A percentile compares a stretch with the other conserved stretches of the same genome.
Conservation (phyloP, 2,113 vertebrate species). For the Scopus umbretta region DNA sequence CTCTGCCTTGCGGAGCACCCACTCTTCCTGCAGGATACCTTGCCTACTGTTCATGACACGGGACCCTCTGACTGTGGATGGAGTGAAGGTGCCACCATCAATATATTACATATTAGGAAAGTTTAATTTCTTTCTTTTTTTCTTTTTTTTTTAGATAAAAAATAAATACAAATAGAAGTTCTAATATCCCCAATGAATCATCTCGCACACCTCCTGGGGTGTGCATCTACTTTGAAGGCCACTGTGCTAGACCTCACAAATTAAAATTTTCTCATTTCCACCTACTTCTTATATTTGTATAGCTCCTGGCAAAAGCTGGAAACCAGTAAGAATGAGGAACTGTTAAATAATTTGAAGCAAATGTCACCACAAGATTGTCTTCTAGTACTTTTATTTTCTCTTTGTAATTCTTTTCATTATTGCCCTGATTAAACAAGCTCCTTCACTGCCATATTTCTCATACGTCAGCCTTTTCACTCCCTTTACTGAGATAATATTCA, state of each 20-base stretch:
- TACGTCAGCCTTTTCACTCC: background rate
- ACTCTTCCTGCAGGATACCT: background rate
- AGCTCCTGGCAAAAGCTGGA: background rate
- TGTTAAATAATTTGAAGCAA: background rate
- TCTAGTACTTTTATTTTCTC: background rate
- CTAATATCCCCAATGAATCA: background rate
- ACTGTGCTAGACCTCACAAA: background rate
- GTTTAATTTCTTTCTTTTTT: background rate
- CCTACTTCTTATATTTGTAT: background rate
- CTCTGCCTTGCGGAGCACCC: too few species aligned
- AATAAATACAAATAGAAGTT: background rate
- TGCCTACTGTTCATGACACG: rapidly evolving
- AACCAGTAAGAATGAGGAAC: background rate
- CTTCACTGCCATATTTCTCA: background rate
- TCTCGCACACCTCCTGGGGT: background rate
- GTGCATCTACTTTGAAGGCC: background rate
- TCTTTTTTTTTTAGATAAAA: background rate
- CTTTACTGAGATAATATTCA: background rate
- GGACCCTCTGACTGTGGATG: background rate
- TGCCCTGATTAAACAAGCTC: background rate
- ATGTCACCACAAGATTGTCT: background rate
- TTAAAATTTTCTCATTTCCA: background rate
- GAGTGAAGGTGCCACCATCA: background rate
- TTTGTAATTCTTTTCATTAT: background rate
- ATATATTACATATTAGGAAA: background rate